These are phyloP conservation scores for Gnatocerus cornutus DNA, from an alignment of 2,888 invertebrate species.

Conservation along the genomic window DNA sequence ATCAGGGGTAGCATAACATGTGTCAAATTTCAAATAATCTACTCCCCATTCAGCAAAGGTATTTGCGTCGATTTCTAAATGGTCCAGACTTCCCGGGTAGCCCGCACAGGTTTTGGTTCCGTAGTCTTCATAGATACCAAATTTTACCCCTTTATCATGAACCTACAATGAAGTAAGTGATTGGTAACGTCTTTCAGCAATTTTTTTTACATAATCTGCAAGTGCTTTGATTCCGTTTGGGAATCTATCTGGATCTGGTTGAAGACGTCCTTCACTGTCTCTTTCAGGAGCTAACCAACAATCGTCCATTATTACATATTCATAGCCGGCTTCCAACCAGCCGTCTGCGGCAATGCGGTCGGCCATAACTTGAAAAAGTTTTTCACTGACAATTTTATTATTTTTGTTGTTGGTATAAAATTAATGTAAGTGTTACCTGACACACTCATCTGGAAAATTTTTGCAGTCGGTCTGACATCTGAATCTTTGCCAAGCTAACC, in stretches of 20 bases:
- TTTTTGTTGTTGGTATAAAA: not conserved
- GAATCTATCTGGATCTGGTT: constrained; percentile 74
- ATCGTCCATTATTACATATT: constrained; percentile 76
- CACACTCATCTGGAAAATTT: constrained; percentile 70
- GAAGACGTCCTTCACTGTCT: constrained; percentile 70
- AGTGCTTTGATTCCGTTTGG: constrained; percentile 68
- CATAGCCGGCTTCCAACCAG: constrained; percentile 76
- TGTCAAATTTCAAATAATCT: constrained; percentile 88
- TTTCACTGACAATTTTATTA: constrained; percentile 70
- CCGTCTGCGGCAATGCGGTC: constrained; percentile 76
- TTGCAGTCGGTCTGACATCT: constrained; percentile 78
- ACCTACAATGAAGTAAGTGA: constrained; percentile 72
- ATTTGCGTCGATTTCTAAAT: constrained; percentile 79
- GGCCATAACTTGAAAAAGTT: constrained; percentile 73
- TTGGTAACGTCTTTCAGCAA: not conserved
- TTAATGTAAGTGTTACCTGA: not conserved
- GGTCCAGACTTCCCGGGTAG: constrained; percentile 81
- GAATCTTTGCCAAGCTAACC: constrained; percentile 81
- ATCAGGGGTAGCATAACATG: constrained; percentile 79
- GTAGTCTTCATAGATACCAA: constrained; percentile 88
- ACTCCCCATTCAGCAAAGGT: constrained; percentile 86
- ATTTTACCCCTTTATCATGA: constrained; percentile 81
- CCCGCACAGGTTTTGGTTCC: constrained; percentile 85
- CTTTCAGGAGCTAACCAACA: constrained; percentile 76
- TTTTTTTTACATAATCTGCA: constrained; percentile 32